These are phyloP conservation scores for Drosophila lacicola DNA, from an alignment of 2,888 invertebrate genomes.

Conservation along the genomic window DNA sequence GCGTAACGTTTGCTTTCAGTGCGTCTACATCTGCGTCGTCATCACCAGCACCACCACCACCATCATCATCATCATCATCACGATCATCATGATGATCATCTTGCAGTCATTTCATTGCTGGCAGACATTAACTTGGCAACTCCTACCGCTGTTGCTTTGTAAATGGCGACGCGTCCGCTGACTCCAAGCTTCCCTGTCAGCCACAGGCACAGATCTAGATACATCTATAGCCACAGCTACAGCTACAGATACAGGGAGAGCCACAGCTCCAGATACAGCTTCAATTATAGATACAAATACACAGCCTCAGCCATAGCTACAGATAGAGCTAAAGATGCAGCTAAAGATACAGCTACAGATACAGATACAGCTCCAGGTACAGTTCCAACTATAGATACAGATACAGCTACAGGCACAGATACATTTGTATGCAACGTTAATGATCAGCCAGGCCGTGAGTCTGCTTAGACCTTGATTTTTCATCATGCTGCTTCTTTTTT, in stretches of 20 bases:
- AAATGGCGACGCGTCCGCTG: constrained; percentile 42
- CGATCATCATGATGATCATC: constrained; percentile 24
- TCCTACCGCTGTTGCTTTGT: constrained; percentile 33
- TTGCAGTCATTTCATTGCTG: constrained; percentile 38
- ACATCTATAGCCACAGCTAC: constrained; percentile 7
- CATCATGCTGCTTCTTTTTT: constrained; percentile 1
- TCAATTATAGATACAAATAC: constrained; percentile 6
- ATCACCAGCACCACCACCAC: constrained; percentile 57
- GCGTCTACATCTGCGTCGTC: constrained; percentile 82
- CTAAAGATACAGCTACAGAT: not conserved
- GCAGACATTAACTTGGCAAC: constrained; percentile 52
- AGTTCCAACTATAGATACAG: not conserved
- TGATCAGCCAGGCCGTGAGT: constrained; percentile 57
- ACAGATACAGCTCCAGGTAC: constrained; percentile 1
- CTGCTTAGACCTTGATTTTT: constrained; percentile 59
- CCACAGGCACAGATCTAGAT: constrained; percentile 10
- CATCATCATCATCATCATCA: constrained; percentile 21
- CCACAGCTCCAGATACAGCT: constrained; percentile 15
- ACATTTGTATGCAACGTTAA: constrained; percentile 59
- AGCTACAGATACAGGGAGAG: constrained; percentile 7
- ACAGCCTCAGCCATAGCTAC: not conserved
- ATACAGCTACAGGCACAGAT: constrained; percentile 1
- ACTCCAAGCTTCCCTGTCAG: constrained; percentile 45
- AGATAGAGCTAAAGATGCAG: not conserved
- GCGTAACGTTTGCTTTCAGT: constrained; percentile 82